Conservation (phyloP, 1,140 invertebrate genomes). For the Drosophila fuyamai region DNA sequence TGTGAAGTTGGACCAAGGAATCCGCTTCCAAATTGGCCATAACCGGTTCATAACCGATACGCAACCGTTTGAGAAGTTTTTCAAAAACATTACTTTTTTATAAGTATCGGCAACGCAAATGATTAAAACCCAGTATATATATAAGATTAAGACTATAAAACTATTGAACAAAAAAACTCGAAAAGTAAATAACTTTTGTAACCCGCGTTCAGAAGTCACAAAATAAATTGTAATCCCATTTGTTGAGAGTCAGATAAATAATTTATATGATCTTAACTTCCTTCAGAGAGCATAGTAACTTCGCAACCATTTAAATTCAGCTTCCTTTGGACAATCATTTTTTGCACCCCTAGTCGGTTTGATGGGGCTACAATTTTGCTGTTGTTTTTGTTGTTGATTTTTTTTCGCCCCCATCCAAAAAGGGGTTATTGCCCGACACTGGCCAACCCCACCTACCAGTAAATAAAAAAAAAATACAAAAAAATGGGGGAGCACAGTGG, state of each 20-base stretch:
- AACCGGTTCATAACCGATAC: not conserved
- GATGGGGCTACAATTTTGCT: slow-evolving; percentile 12
- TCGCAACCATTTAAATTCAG: slow-evolving; percentile 1
- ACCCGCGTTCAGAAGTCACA: no score
- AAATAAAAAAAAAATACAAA: slow-evolving; percentile 29
- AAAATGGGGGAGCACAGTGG: slow-evolving; percentile 34
- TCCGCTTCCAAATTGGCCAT: not conserved
- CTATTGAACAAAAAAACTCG: no score
- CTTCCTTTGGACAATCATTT: slow-evolving; percentile 18
- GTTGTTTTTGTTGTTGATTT: slow-evolving; percentile 17
- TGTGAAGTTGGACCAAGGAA: not conserved
- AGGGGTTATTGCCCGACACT: slow-evolving; percentile 54
- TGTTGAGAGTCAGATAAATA: no score
- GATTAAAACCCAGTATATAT: not conserved
- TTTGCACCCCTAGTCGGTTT: slow-evolving; percentile 27
- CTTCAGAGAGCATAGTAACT: not conserved
- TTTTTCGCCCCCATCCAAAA: slow-evolving; percentile 24
- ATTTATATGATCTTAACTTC: no score
- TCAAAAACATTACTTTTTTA: no score
- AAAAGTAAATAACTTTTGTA: no score
- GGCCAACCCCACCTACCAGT: slow-evolving; percentile 31
- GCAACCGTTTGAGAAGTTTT: not conserved
- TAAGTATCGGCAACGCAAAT: no score
- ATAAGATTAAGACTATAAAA: no score
- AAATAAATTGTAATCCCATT: no score